phyloP scores from a whole-genome alignment of 2,113 vertebrate species.

The Lipotes vexillifer region DNA sequence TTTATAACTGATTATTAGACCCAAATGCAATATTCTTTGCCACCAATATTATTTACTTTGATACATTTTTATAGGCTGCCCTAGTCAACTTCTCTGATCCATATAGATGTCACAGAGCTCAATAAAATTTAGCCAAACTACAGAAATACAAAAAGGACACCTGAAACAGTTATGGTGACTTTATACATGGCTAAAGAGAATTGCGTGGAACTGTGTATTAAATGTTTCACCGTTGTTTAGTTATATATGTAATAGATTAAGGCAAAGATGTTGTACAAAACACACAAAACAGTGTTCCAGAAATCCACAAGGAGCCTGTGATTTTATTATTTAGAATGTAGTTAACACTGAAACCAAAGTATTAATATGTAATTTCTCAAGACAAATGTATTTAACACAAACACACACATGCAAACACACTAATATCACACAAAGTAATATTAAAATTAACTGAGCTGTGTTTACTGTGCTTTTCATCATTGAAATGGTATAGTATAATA shows the following conservation, averaged over 20 bases:
- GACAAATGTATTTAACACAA: neutral
- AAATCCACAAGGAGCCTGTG: neutral
- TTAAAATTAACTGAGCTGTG: neutral
- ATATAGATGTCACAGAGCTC: neutral
- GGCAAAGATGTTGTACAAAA: neutral
- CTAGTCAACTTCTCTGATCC: neutral
- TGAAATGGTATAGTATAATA: neutral
- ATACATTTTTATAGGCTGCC: neutral
- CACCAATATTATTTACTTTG: neutral
- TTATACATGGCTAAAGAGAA: neutral
- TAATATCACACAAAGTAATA: fast-evolving
- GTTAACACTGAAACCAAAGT: neutral
- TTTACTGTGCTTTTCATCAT: neutral
- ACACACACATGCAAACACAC: neutral
- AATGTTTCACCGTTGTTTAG: neutral
- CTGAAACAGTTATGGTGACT: neutral
- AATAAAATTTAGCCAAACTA: neutral
- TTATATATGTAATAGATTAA: neutral
- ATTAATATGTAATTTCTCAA: neutral
- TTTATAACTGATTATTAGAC: neutral
- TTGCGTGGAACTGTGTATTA: neutral
- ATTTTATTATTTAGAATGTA: neutral
- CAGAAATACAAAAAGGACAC: neutral
- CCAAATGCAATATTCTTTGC: neutral
- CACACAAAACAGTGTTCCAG: neutral